Evolutionary conservation across 1,140 invertebrate species (phyloP).

Genomic region (Magallana gigas): DNA sequence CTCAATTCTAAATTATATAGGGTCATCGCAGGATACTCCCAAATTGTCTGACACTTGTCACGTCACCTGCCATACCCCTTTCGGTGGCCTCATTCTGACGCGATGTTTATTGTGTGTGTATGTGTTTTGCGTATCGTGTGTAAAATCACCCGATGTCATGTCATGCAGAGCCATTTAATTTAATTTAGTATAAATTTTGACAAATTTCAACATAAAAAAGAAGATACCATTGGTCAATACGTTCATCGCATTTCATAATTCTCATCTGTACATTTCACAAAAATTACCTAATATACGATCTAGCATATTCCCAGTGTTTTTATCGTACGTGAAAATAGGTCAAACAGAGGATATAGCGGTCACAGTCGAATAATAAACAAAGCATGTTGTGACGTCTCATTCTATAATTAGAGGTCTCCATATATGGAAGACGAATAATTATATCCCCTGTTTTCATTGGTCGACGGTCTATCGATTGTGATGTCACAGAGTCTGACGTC

Average conservation of each 20-base stretch:
- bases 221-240: too few relatives aligned
- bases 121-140: not conserved
- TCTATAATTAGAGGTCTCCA: slow-evolving; percentile 35
- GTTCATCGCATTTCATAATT: too few relatives aligned
- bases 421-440: slow-evolving; percentile 29
- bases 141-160: slow-evolving; percentile 30
- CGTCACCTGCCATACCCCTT: not conserved
- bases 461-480: not conserved
- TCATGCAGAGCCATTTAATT: not conserved
- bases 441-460: slow-evolving; percentile 9
- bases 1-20: too few relatives aligned
- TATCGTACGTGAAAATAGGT: slow-evolving; percentile 15
- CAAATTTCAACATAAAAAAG: too few relatives aligned
- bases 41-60: not conserved
- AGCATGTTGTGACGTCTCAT: slow-evolving; percentile 21
- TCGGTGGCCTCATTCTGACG: not conserved
- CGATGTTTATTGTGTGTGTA: slow-evolving; percentile 7
- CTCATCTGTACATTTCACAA: not conserved
- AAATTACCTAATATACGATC: not conserved
- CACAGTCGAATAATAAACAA: slow-evolving; percentile 30
- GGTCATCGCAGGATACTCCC: slow-evolving; percentile 9
- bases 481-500: slow-evolving; percentile 35
- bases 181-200: too few relatives aligned
- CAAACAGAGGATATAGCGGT: slow-evolving; percentile 20
- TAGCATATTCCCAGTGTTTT: slow-evolving; percentile 2